These are phyloP conservation scores for Hyphantria cunea DNA, from an alignment of 1,140 invertebrate genomes.

Conservation along the genomic window DNA sequence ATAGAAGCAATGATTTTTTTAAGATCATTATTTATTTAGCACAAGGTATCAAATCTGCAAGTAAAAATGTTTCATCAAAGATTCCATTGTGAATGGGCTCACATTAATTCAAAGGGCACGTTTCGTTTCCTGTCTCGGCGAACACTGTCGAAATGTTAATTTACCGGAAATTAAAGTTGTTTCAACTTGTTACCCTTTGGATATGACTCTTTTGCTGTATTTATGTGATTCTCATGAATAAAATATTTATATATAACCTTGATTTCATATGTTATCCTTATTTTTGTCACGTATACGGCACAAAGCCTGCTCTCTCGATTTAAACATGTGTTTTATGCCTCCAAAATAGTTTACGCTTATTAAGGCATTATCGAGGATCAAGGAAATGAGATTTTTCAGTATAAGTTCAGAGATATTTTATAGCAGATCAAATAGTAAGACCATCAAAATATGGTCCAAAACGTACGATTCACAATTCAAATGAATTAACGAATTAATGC, in stretches of 20 bases:
- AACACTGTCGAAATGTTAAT: constrained; percentile 68
- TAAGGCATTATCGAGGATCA: too few relatives aligned
- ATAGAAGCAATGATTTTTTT: too few relatives aligned
- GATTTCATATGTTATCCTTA: not conserved
- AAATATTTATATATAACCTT: constrained; percentile 18
- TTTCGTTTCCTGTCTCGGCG: constrained; percentile 53
- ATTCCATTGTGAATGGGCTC: constrained; percentile 40
- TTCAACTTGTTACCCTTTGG: constrained; percentile 66
- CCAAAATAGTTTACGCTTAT: too few relatives aligned
- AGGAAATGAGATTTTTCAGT: too few relatives aligned
- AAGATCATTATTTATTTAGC: too few relatives aligned
- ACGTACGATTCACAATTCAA: too few relatives aligned
- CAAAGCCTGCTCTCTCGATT: too few relatives aligned
- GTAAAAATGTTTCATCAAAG: constrained; percentile 28
- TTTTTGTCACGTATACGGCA: not conserved
- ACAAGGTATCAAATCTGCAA: constrained; percentile 2
- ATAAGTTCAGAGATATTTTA: too few relatives aligned
- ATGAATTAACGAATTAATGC: too few relatives aligned
- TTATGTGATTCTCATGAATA: constrained; percentile 37
- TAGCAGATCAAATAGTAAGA: too few relatives aligned
- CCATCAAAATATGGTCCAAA: too few relatives aligned
- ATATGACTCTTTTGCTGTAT: constrained; percentile 50
- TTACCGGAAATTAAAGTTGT: constrained; percentile 75
- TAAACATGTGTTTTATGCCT: too few relatives aligned
- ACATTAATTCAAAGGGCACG: constrained; percentile 58